phyloP scores from a whole-genome alignment of 2,888 invertebrate species.

The Epicampocera succincta region DNA sequence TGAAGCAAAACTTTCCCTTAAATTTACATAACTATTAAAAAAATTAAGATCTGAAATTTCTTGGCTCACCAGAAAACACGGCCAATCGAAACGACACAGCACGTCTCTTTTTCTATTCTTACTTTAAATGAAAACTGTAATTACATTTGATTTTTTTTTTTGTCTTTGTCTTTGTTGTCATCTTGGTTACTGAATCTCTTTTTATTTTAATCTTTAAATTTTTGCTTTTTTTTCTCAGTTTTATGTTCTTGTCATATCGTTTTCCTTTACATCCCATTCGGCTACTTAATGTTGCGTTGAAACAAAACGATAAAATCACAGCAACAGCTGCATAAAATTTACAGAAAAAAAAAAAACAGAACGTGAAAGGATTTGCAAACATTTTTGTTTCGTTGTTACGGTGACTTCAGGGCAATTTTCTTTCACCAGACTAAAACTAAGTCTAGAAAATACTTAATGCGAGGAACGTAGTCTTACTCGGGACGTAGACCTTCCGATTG shows the following conservation, averaged over 20 bases:
- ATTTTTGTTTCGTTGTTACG: background rate
- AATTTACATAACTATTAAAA: background rate
- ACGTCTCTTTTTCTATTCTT: background rate
- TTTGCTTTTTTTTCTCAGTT: constrained; percentile 5
- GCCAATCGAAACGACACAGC: too few relatives aligned
- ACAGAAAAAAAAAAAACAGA: background rate
- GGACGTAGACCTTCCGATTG: too few relatives aligned
- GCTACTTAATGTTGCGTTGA: constrained; percentile 80
- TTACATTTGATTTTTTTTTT: background rate
- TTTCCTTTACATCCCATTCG: constrained; percentile 80
- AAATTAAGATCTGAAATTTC: background rate
- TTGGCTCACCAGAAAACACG: too few relatives aligned
- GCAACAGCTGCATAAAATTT: constrained; percentile 48
- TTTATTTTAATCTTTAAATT: constrained; percentile 8
- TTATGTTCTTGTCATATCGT: constrained; percentile 68
- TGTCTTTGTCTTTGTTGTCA: too few relatives aligned
- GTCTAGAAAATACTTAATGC: too few relatives aligned
- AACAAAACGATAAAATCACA: constrained; percentile 68
- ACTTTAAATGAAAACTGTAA: background rate
- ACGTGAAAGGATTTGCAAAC: constrained; percentile 19
- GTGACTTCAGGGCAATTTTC: background rate
- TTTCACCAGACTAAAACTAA: too few relatives aligned
- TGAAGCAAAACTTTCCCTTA: background rate
- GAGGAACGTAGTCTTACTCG: too few relatives aligned
- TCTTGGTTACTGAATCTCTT: constrained; percentile 35